Percentiles rank a stretch among this genome's conserved stretches.
Conservation (phyloP, 2,888 invertebrate species). For the Serrognathus titanus region DNA sequence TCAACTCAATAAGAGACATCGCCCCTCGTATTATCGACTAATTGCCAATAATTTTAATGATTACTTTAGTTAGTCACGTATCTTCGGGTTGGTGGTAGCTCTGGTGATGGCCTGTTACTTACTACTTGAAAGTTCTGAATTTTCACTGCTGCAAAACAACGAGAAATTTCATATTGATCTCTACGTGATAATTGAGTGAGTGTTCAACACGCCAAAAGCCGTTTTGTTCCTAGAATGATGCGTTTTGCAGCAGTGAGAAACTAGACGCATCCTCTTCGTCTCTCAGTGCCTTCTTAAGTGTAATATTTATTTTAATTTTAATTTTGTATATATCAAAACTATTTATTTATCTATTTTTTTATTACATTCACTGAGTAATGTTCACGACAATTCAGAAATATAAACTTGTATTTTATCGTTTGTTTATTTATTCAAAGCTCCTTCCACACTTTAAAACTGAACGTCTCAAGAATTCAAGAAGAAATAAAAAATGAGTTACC, state of each 20-base stretch:
- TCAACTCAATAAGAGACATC: constrained; percentile 30
- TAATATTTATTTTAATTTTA: neutral
- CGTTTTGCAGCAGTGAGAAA: neutral
- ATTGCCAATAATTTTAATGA: constrained; percentile 21
- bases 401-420: too few species aligned
- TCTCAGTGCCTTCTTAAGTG: neutral
- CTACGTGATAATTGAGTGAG: neutral
- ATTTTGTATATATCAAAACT: neutral
- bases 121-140: constrained; percentile 6
- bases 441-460: too few species aligned
- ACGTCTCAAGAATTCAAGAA: too few species aligned
- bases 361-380: too few species aligned
- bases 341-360: neutral
- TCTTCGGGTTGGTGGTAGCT: constrained; percentile 43
- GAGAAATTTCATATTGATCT: neutral
- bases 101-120: constrained; percentile 33
- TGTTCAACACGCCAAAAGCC: neutral
- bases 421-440: too few species aligned
- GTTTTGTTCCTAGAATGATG: neutral
- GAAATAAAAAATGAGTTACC: too few species aligned
- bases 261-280: neutral
- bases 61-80: constrained; percentile 23
- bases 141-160: constrained; percentile 13
- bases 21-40: constrained; percentile 21
- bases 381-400: too few species aligned